Percentiles rank a stretch among this genome's conserved stretches.
Conservation (phyloP, 2,797 vertebrate genomes). For the Mormyrops boulengeri region DNA sequence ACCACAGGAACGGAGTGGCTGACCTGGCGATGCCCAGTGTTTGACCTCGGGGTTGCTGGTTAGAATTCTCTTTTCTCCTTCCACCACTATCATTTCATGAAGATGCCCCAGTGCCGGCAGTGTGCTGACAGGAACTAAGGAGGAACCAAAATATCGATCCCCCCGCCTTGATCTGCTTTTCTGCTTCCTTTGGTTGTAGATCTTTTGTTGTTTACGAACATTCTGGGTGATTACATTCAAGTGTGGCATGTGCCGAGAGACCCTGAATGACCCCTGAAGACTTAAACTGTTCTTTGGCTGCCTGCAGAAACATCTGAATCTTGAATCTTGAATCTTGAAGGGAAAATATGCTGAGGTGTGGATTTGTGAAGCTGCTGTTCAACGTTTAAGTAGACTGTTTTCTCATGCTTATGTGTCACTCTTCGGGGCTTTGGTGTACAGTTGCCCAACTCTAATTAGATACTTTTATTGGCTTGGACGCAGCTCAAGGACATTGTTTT, state of each 20-base stretch:
- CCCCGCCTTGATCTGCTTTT: background rate
- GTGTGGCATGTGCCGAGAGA: background rate
- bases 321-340: too few species aligned
- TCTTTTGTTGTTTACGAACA: background rate
- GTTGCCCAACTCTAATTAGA: background rate
- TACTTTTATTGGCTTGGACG: background rate
- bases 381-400: background rate
- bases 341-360: background rate
- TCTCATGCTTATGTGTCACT: background rate
- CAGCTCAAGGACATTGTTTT: background rate
- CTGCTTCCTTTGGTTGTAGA: background rate
- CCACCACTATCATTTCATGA: slow-evolving; percentile 51
- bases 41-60: slow-evolving; percentile 43
- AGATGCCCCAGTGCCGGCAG: slow-evolving; percentile 16
- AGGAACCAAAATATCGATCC: background rate
- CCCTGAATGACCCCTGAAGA: background rate
- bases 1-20: background rate
- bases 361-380: background rate
- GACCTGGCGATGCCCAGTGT: background rate
- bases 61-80: slow-evolving; percentile 42
- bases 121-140: background rate
- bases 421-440: background rate
- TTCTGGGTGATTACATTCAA: background rate
- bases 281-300: background rate
- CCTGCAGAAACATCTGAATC: background rate